These are phyloP conservation scores for Sisor rabdophorus DNA, from an alignment of 2,113 vertebrate species.

Conservation along the genomic window DNA sequence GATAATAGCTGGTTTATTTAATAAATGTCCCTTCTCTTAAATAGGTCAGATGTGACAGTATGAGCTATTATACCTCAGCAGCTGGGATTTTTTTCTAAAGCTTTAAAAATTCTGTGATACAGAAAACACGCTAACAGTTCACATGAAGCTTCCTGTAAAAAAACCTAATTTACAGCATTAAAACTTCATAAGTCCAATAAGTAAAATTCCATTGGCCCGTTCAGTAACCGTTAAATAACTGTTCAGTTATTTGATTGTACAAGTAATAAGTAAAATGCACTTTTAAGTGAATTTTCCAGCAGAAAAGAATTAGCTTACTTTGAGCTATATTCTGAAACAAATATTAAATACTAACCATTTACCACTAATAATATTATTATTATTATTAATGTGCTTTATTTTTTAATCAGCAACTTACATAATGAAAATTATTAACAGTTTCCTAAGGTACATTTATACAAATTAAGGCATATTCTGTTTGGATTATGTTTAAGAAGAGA, in stretches of 20 bases:
- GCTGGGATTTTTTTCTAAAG: conserved; percentile 27
- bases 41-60: conserved; percentile 22
- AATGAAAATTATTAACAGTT: neutral
- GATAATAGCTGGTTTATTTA: conserved; percentile 12
- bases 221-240: no score
- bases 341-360: neutral
- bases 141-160: neutral
- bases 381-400: no score
- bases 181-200: neutral
- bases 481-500: no score
- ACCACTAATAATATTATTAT: no score
- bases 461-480: neutral
- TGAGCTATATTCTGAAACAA: neutral
- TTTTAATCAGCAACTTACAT: no score
- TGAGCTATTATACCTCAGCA: conserved; percentile 41
- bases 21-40: conserved; percentile 34
- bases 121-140: neutral
- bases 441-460: neutral
- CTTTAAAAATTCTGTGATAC: conserved; percentile 3
- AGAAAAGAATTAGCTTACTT: no score
- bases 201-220: neutral
- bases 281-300: no score
- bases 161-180: neutral
- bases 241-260: neutral
- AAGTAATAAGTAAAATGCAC: neutral